These are phyloP conservation scores for Orius laevigatus DNA, from an alignment of 1,140 invertebrate genomes.

Conservation along the genomic window DNA sequence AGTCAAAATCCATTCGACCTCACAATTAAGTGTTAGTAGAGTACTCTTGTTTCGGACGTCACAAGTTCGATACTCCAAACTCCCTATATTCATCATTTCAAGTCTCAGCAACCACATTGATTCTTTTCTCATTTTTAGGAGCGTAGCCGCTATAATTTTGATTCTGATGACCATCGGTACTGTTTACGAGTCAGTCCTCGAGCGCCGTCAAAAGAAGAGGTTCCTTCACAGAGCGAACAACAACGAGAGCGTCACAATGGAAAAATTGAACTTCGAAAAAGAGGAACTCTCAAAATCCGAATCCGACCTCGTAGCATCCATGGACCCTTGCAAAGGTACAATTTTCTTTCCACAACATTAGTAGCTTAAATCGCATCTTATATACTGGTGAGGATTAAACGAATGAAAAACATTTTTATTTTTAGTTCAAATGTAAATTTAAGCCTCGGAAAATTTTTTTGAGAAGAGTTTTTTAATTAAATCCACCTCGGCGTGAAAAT, in stretches of 20 bases:
- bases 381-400: no score
- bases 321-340: slow-evolving; percentile 8
- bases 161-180: slow-evolving; percentile 40
- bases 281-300: slow-evolving; percentile 9
- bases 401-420: no score
- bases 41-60: no score
- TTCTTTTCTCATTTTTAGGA: slow-evolving; percentile 30
- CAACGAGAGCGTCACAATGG: slow-evolving; percentile 27
- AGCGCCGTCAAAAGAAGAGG: slow-evolving; percentile 23
- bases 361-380: no score
- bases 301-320: slow-evolving; percentile 1
- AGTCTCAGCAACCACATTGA: no score
- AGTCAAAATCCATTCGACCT: no score
- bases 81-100: no score
- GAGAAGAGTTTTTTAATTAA: no score
- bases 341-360: background rate
- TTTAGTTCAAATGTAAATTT: background rate
- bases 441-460: no score
- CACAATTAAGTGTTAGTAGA: no score
- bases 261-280: slow-evolving; percentile 14
- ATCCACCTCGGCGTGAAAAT: no score
- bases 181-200: slow-evolving; percentile 32
- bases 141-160: slow-evolving; percentile 28
- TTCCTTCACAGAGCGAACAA: slow-evolving; percentile 21
- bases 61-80: no score